Base-by-base conservation (phyloP, 2,113 vertebrate species). In the Lasiurus cinereus region DNA sequence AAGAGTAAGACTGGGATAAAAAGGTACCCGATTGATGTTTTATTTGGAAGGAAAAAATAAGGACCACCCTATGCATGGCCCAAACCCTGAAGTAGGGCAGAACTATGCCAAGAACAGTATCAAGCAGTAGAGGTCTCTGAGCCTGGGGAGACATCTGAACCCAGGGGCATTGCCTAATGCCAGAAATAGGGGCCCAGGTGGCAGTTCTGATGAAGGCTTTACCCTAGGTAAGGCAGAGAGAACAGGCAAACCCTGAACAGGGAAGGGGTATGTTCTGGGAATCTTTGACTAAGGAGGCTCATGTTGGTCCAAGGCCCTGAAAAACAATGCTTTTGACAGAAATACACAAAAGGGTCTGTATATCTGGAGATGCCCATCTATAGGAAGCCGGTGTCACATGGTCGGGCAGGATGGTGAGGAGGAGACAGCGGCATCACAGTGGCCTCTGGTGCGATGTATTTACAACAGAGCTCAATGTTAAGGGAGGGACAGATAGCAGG, bases 381-480 rank as follows among this genome's bases (percentile, higher is more conserved):
- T 19, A 90, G 91, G 95, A 76, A 96, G 97, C 97, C 97, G 83
- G 96, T 97, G 96, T 98, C 98, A 94, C 97, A 88, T 91, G 94
- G 97, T 97, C 29, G 74, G 94, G 97, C 96, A 43, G 96, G 93
- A 95, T 86, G 88, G 97, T 96, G 97, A 95, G 95, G 95, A 97
- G 96, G 97, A 97, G 91, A 98, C 97, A 98, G 97, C 84, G 97
- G 98, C 98, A 97, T 98, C 98, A 98, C 98, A 98, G 98, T 98
- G 98, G 98, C 98, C 97, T 98, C 98, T 98, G 98, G 98, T 98
- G 98, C 96, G 95, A 97, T 97, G 98, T 98, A 98, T 99, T 98
- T 98, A 98, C 98, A 99, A 98, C 82, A 95, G 95, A 97, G 98
- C 92, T 98, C 95, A 85, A 98, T 96, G 98, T 94, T 97, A 97